Evolutionary conservation across 2,797 vertebrate genomes (phyloP).

Genomic region (Syncerus caffer): DNA sequence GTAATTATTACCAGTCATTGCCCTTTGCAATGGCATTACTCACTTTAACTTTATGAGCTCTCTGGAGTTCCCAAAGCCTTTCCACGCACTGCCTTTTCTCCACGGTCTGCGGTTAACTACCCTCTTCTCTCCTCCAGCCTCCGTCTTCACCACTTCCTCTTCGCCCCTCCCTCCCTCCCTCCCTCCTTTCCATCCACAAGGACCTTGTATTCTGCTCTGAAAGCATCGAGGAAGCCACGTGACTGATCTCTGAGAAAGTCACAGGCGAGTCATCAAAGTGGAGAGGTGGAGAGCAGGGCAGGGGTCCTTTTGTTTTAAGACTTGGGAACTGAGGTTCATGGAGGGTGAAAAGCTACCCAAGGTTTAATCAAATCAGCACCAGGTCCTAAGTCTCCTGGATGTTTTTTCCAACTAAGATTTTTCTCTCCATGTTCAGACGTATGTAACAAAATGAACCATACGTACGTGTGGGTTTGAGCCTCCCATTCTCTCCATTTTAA

Average conservation of each 20-base stretch:
- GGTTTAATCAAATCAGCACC: not conserved
- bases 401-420: not conserved
- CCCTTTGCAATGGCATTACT: not conserved
- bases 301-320: not conserved
- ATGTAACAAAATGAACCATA: not conserved
- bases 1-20: accelerated
- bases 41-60: not conserved
- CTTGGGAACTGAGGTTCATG: not conserved
- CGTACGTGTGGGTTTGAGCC: too few species aligned
- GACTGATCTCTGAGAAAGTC: not conserved
- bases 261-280: not conserved
- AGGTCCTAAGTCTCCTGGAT: not conserved
- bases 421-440: not conserved
- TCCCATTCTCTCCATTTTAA: not conserved
- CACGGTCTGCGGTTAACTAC: accelerated
- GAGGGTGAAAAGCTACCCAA: accelerated
- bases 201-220: not conserved
- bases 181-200: not conserved
- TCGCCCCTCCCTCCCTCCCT: too few species aligned
- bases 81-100: accelerated
- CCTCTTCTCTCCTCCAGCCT: too few species aligned
- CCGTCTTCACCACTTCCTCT: not conserved
- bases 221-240: not conserved
- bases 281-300: not conserved
- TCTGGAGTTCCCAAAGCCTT: not conserved